These are phyloP conservation scores for Tychaedon coryphoeus DNA, from an alignment of 2,113 vertebrate species.

Conservation along the genomic window DNA sequence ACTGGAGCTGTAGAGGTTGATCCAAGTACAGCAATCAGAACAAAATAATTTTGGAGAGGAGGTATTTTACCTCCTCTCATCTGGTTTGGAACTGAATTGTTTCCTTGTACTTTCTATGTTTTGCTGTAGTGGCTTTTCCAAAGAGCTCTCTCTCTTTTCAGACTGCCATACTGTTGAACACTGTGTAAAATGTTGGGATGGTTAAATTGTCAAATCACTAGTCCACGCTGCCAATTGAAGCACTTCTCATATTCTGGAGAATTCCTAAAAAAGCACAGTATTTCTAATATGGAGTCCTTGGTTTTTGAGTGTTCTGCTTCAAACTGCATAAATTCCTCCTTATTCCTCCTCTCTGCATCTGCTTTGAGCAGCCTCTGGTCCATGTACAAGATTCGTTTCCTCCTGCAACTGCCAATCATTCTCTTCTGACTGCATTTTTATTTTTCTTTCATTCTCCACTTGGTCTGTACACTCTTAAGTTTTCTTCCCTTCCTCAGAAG, in stretches of 20 bases:
- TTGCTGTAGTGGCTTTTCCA: background rate
- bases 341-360: background rate
- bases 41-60: background rate
- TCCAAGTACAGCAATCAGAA: background rate
- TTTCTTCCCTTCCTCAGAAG: background rate
- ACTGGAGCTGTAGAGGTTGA: background rate
- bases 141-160: background rate
- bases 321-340: background rate
- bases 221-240: background rate
- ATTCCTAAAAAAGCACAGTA: slow-evolving; percentile 1
- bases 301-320: background rate
- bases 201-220: background rate
- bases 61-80: background rate
- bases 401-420: background rate
- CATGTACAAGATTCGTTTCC: slow-evolving; percentile 31
- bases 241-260: background rate
- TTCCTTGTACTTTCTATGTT: background rate
- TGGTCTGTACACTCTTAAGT: background rate
- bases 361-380: slow-evolving; percentile 2
- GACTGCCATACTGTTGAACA: background rate
- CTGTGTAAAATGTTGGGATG: background rate
- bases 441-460: background rate
- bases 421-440: background rate
- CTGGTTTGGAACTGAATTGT: background rate
- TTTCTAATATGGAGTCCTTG: background rate